These are phyloP conservation scores for Heliocidaris tuberculata DNA, from an alignment of 35 echinoderm and acorn worm genomes.

Conservation along the genomic window DNA sequence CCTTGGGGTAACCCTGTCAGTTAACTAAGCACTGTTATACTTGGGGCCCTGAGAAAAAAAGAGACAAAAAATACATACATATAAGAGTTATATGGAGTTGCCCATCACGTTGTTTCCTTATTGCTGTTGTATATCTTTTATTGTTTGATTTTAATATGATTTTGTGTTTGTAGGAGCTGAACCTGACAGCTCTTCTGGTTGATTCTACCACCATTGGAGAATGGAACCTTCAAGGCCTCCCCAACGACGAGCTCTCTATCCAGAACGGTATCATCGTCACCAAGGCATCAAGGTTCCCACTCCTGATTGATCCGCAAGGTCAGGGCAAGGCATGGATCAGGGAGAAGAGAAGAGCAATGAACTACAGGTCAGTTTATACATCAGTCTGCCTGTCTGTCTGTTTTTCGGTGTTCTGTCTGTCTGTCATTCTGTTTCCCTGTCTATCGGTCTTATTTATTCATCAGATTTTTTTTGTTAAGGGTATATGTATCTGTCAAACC, in stretches of 20 bases:
- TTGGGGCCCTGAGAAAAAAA: too few relatives aligned
- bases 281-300: conserved; percentile 81
- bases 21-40: too few relatives aligned
- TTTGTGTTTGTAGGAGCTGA: conserved; percentile 91
- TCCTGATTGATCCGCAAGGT: conserved; percentile 95
- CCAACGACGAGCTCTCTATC: conserved; percentile 97
- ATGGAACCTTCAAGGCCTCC: conserved; percentile 97
- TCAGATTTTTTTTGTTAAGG: too few relatives aligned
- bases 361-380: conserved; percentile 70
- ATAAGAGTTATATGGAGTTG: too few relatives aligned
- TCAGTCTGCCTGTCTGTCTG: not conserved
- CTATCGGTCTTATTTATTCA: too few relatives aligned
- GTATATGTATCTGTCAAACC: too few relatives aligned
- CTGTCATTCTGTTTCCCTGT: too few relatives aligned
- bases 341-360: conserved; percentile 81
- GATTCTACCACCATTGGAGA: conserved; percentile 91
- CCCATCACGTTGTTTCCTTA: too few relatives aligned
- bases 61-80: too few relatives aligned
- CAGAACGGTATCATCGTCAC: conserved; percentile 99
- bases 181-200: conserved; percentile 74
- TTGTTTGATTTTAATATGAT: too few relatives aligned
- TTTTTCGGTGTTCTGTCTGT: not conserved
- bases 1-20: too few relatives aligned
- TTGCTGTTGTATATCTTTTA: too few relatives aligned
- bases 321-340: conserved; percentile 92